Conservation (phyloP, 2,113 vertebrate genomes). For the Grammomys surdaster region DNA sequence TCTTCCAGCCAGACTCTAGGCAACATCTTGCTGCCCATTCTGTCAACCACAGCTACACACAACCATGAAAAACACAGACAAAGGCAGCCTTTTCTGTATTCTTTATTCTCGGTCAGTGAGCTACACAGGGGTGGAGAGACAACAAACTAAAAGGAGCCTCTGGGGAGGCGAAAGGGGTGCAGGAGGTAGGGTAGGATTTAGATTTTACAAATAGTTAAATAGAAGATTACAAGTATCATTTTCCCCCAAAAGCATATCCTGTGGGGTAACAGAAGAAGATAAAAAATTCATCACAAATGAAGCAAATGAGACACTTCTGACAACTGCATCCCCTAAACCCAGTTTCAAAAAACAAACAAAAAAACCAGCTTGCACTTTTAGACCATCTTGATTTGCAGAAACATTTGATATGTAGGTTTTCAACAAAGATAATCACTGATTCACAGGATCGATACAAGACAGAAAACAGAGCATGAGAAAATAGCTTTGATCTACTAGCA, state of each 20-base stretch:
- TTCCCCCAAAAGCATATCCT: slow-evolving; percentile 16
- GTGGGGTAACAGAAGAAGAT: slow-evolving; percentile 41
- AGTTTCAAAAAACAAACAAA: neutral
- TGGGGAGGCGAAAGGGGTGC: neutral
- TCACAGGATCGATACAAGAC: slow-evolving; percentile 32
- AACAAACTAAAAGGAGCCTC: slow-evolving; percentile 12
- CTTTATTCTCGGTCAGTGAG: slow-evolving; percentile 74
- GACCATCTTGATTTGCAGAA: slow-evolving; percentile 12
- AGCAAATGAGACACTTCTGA: slow-evolving; percentile 42
- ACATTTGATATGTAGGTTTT: neutral
- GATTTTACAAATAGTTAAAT: slow-evolving; percentile 48
- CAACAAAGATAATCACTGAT: slow-evolving; percentile 26
- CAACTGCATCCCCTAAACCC: neutral
- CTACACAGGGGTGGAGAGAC: neutral
- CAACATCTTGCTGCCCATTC: neutral
- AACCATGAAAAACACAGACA: slow-evolving; percentile 49
- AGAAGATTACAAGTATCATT: slow-evolving; percentile 60
- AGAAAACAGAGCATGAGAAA: slow-evolving; percentile 64
- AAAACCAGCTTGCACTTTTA: slow-evolving; percentile 70
- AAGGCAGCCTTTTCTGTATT: slow-evolving; percentile 21
- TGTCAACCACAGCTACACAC: neutral
- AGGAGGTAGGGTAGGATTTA: neutral
- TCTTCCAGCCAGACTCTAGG: neutral
- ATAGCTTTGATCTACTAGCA: slow-evolving; percentile 75
- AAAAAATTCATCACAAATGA: slow-evolving; percentile 45